Evolutionary conservation across 2,113 vertebrate genomes (phyloP).

Genomic region (Myiopsitta monachus): DNA sequence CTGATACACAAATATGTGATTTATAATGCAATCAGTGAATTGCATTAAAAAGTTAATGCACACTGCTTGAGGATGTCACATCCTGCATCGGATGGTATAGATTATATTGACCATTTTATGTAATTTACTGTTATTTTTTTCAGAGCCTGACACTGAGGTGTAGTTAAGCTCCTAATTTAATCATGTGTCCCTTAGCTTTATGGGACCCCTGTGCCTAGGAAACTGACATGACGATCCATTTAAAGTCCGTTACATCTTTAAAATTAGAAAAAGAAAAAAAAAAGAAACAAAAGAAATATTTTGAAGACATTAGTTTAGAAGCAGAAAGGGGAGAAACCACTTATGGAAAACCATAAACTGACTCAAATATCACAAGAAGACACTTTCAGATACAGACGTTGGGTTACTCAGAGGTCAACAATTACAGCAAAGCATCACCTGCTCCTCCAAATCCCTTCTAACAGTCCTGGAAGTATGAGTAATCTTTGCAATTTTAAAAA

Average conservation of each 20-base stretch:
- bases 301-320: background rate
- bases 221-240: background rate
- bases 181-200: conserved; percentile 33
- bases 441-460: background rate
- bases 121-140: conserved; percentile 33
- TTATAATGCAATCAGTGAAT: conserved; percentile 41
- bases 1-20: conserved; percentile 40
- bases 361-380: background rate
- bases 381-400: background rate
- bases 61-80: conserved; percentile 28
- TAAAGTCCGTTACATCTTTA: background rate
- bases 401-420: background rate
- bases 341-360: background rate
- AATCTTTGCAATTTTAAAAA: background rate
- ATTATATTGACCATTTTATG: conserved; percentile 43
- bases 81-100: background rate
- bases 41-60: conserved; percentile 40
- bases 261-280: background rate
- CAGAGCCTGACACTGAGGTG: background rate
- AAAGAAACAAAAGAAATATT: background rate
- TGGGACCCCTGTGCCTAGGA: background rate
- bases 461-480: background rate
- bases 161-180: conserved; percentile 58
- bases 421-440: background rate
- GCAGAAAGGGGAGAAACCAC: background rate